phyloP scores from a whole-genome alignment of 1,140 invertebrate genomes.

The Holcopasites calliopsidis region DNA sequence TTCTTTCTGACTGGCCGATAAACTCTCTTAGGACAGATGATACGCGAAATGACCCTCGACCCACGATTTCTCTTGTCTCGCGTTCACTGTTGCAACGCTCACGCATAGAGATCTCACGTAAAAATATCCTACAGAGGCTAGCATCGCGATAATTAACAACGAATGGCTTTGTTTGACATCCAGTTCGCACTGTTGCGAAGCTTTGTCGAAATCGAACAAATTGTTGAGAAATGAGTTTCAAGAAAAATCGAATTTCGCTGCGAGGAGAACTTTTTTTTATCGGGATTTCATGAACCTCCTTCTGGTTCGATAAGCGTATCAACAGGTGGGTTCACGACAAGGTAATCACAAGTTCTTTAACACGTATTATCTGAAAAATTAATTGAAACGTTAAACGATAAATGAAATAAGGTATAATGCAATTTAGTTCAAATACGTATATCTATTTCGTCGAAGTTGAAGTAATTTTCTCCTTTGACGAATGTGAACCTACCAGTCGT shows the following conservation, averaged over 20 bases:
- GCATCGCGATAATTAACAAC: conserved; percentile 21
- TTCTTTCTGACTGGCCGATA: neutral
- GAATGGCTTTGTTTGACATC: conserved; percentile 25
- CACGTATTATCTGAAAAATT: neutral
- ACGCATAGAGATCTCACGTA: too few relatives aligned
- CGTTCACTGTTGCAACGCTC: neutral
- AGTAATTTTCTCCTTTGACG: too few relatives aligned
- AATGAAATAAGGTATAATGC: too few relatives aligned
- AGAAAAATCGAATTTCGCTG: neutral
- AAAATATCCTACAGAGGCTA: neutral
- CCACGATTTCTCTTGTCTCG: conserved; percentile 34
- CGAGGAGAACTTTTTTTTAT: neutral
- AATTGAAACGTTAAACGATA: neutral
- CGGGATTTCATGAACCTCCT: neutral
- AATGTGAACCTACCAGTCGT: too few relatives aligned
- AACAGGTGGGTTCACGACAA: neutral
- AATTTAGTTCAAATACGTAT: too few relatives aligned
- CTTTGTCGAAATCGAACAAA: neutral
- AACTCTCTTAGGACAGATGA: neutral
- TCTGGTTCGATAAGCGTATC: neutral
- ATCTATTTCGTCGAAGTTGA: too few relatives aligned
- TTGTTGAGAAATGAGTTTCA: neutral
- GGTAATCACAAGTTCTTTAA: neutral
- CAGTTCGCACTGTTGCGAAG: neutral
- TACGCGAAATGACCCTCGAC: conserved; percentile 30